phyloP scores from a whole-genome alignment of 2,888 invertebrate genomes.

The Eristalinus sepulchralis region DNA sequence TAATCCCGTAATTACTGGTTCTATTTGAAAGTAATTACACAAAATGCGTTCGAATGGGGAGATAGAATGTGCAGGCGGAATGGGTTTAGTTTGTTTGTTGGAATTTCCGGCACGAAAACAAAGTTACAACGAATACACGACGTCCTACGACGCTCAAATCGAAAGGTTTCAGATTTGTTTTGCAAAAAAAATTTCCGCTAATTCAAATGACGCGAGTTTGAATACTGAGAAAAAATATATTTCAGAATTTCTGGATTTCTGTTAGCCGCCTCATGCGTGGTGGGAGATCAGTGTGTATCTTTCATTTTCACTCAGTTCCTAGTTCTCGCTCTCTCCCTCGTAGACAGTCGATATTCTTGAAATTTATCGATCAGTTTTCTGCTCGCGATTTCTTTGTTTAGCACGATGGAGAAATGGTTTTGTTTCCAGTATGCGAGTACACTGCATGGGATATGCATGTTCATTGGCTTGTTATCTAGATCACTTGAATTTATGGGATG shows the following conservation, averaged over 20 bases:
- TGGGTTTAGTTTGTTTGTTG: constrained; percentile 24
- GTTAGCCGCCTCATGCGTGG: constrained; percentile 53
- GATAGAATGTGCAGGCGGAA: constrained; percentile 36
- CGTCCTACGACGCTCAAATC: constrained; percentile 37
- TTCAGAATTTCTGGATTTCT: constrained; percentile 51
- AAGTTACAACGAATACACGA: constrained; percentile 12
- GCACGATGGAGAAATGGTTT: not conserved
- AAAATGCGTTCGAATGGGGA: constrained; percentile 62
- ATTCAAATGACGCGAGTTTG: constrained; percentile 50
- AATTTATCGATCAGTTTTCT: constrained; percentile 52
- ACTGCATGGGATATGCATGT: not conserved
- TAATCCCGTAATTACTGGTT: constrained; percentile 70
- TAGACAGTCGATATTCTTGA: constrained; percentile 25
- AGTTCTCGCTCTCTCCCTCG: not conserved
- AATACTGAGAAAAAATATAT: constrained; percentile 55
- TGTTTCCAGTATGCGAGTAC: not conserved
- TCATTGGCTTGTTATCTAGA: not conserved
- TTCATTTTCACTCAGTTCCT: constrained; percentile 22
- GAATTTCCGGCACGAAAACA: constrained; percentile 25
- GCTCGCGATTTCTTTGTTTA: not conserved
- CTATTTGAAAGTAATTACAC: constrained; percentile 70
- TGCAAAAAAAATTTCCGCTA: constrained; percentile 46
- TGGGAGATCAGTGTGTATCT: constrained; percentile 24
- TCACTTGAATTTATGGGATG: not conserved
- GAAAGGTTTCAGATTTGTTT: constrained; percentile 61